Conservation (phyloP, 1,140 invertebrate genomes). For the Drosophila setifemur region DNA sequence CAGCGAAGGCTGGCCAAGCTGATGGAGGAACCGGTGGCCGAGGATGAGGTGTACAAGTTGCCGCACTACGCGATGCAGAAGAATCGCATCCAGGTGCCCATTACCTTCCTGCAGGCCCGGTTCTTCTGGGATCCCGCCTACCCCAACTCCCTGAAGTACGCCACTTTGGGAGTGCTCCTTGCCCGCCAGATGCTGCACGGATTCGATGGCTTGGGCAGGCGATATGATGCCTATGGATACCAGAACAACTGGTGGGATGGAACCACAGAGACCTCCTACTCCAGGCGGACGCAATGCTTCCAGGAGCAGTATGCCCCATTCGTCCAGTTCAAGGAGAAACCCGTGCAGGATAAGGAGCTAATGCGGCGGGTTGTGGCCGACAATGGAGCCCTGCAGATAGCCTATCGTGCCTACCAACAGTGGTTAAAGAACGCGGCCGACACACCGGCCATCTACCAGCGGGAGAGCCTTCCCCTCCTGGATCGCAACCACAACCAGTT, state of each 20-base stretch:
- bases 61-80: conserved; percentile 94
- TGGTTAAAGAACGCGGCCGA: conserved; percentile 84
- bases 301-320: conserved; percentile 90
- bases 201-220: conserved; percentile 96
- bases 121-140: conserved; percentile 94
- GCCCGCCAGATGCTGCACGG: conserved; percentile 97
- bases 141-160: conserved; percentile 95
- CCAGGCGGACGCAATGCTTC: conserved; percentile 93
- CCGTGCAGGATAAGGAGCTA: conserved; percentile 86
- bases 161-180: conserved; percentile 97
- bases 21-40: conserved; percentile 92
- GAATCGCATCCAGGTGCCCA: conserved; percentile 98
- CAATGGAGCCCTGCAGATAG: conserved; percentile 95
- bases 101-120: conserved; percentile 95
- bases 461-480: conserved; percentile 89
- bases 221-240: conserved; percentile 96
- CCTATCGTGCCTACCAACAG: conserved; percentile 91
- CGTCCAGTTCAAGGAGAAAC: conserved; percentile 54
- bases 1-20: conserved; percentile 92
- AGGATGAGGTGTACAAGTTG: conserved; percentile 82
- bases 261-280: conserved; percentile 93
- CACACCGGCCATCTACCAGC: conserved; percentile 81
- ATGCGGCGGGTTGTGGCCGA: conserved; percentile 93
- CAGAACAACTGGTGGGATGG: conserved; percentile 99
- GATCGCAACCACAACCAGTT: conserved; percentile 91